Evolutionary conservation across 2,113 vertebrate genomes (phyloP).

Genomic region (Pelobates fuscus): DNA sequence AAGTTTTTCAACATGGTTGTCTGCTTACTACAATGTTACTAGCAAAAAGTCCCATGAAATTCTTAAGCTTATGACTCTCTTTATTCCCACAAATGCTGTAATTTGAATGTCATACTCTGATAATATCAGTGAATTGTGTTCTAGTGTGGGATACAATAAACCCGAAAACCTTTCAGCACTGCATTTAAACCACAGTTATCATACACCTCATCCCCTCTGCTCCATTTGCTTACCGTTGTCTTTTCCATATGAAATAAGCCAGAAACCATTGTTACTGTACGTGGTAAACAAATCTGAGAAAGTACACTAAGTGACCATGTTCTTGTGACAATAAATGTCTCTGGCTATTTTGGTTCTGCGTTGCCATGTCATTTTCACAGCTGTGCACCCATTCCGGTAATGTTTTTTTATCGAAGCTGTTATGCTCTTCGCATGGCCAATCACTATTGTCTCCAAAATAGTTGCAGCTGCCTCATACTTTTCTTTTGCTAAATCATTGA

Average conservation of each 20-base stretch:
- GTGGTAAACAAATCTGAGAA: neutral
- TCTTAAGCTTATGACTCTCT: too few relatives aligned
- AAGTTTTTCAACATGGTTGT: too few relatives aligned
- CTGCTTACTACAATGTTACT: too few relatives aligned
- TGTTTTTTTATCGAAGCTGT: neutral
- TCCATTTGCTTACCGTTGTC: neutral
- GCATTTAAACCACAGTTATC: too few relatives aligned
- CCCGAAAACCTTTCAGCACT: too few relatives aligned
- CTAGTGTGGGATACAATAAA: too few relatives aligned
- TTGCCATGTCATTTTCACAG: neutral
- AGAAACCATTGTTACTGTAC: too few relatives aligned
- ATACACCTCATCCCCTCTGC: too few relatives aligned
- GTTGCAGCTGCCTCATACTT: neutral
- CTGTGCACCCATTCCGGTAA: neutral
- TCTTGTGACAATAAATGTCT: neutral
- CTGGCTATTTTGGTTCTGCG: neutral
- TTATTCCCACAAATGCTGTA: too few relatives aligned
- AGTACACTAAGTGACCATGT: neutral
- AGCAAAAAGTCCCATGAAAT: too few relatives aligned
- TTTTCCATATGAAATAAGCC: neutral
- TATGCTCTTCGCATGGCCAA: neutral
- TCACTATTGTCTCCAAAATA: neutral
- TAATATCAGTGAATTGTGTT: too few relatives aligned
- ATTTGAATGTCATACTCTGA: too few relatives aligned
- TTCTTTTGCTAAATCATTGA: neutral